These are phyloP conservation scores for Paguma larvata DNA, from an alignment of 2,797 vertebrate genomes.

Conservation along the genomic window DNA sequence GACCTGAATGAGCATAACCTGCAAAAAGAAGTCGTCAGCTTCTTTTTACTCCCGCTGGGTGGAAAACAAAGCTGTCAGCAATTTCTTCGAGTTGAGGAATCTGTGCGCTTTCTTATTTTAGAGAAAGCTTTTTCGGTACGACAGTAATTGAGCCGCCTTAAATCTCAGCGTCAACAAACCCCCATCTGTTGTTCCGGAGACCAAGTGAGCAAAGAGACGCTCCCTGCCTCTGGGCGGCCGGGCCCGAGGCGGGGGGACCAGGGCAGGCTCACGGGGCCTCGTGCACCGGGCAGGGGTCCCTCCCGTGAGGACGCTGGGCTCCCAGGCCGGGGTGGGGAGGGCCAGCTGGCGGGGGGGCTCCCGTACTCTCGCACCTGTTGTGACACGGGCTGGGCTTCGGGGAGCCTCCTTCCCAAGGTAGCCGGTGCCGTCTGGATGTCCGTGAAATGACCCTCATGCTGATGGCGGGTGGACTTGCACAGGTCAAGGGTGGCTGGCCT, in stretches of 20 bases:
- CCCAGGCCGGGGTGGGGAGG: background rate
- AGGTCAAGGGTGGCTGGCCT: background rate
- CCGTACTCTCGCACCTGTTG: background rate
- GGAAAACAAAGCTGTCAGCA: slow-evolving; percentile 90
- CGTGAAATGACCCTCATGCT: background rate
- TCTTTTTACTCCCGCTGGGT: slow-evolving; percentile 85
- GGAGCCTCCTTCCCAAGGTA: background rate
- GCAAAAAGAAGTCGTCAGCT: slow-evolving; percentile 88
- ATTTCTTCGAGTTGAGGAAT: slow-evolving; percentile 87
- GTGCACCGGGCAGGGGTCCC: background rate
- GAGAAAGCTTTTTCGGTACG: slow-evolving; percentile 82
- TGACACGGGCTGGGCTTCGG: background rate
- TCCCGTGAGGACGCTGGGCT: background rate
- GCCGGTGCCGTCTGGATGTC: too few relatives aligned
- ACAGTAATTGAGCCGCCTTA: slow-evolving; percentile 84
- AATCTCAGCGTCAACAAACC: slow-evolving; percentile 86
- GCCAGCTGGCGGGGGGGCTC: background rate
- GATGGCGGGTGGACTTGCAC: background rate
- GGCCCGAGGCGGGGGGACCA: background rate
- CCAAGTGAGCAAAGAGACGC: background rate
- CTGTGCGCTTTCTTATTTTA: slow-evolving; percentile 80
- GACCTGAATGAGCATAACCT: slow-evolving; percentile 86
- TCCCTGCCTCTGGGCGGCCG: background rate
- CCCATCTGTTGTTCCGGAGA: slow-evolving; percentile 72
- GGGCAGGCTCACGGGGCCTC: background rate